Evolutionary conservation across 2,888 invertebrate genomes (phyloP).

Genomic region (Hypomecis punctinalis): DNA sequence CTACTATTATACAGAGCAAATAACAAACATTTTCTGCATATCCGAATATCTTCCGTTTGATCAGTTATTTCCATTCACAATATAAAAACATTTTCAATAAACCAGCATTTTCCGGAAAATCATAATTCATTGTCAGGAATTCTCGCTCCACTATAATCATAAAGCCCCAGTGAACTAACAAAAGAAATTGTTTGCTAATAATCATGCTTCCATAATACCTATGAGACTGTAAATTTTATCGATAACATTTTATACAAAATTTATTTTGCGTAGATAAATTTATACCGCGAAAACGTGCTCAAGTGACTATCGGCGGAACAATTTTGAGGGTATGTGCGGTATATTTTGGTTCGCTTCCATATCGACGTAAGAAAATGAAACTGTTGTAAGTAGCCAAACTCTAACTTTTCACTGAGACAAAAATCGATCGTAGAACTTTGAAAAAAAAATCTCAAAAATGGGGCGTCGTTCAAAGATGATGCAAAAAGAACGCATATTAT

Average conservation of each 20-base stretch:
- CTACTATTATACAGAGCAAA: too few relatives aligned
- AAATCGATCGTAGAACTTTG: too few relatives aligned
- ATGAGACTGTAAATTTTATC: slow-evolving; percentile 10
- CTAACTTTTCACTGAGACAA: too few relatives aligned
- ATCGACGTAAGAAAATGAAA: background rate
- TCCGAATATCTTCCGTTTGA: too few relatives aligned
- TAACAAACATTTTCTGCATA: too few relatives aligned
- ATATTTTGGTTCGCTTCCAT: slow-evolving; percentile 20
- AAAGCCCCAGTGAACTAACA: slow-evolving; percentile 3
- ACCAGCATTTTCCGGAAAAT: background rate
- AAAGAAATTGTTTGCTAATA: slow-evolving; percentile 26
- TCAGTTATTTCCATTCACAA: too few relatives aligned
- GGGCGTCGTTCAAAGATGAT: too few relatives aligned
- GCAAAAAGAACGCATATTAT: too few relatives aligned
- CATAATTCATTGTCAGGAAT: background rate
- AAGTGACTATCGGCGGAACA: slow-evolving; percentile 19
- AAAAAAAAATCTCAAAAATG: too few relatives aligned
- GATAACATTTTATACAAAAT: slow-evolving; percentile 25
- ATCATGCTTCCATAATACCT: slow-evolving; percentile 19
- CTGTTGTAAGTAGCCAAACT: too few relatives aligned
- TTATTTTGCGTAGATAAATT: slow-evolving; percentile 25
- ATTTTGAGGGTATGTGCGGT: slow-evolving; percentile 21
- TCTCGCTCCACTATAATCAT: slow-evolving; percentile 6
- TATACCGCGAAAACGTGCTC: slow-evolving; percentile 25
- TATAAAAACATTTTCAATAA: background rate